Base-by-base conservation (phyloP, 2,888 invertebrate genomes). In the Drosophila tanythrix region DNA sequence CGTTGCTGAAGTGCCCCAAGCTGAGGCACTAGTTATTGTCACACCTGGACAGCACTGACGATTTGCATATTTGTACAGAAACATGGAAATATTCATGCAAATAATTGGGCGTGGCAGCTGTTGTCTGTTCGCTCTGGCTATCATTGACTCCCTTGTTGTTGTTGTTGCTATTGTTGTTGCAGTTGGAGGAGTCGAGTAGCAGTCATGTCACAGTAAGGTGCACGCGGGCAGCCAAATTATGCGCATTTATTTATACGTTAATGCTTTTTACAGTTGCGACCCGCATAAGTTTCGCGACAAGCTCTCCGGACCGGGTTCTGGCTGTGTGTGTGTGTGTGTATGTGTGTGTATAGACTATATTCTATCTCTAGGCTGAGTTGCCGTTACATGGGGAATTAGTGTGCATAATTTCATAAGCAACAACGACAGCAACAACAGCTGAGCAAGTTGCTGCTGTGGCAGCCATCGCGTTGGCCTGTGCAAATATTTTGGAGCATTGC, bases 381-480 rank as follows among this genome's bases (percentile, higher is more conserved):
- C 71, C 75, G 83, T 77, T 82, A 82, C 88, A 85, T 82, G 72
- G 76, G 85, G 86, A 85, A 85, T 85, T 89, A 85, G 90, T 90
- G 90, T 80, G 88, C 88, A 85, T 89, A 85, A 85, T 85, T 88
- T 85, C 80, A 82, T 85, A 88, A 83, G 76, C 79, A 88, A 76
- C 68, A 67, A 15, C 60, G 43, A 50, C 43, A 64, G 56, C 79
- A 58, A n/a, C 55, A 48, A 50, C 40, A 51, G n/a, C 38, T 36
- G 63, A 57, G 61, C 52, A 67, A 66, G 82, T 81, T 74, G 79
- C 68, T 74, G 46, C 46, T 46, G 46, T 15, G 70, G 83, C 69
- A 83, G 65, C 67, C 87, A 69, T 77, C 81, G 84, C 87, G 84
- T 83, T 89, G 89, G 83, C 74, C 88, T 78, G 67, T 40, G 71